Evolutionary conservation across 2,888 invertebrate species (phyloP).

Genomic region (Hyposoter dolosus): DNA sequence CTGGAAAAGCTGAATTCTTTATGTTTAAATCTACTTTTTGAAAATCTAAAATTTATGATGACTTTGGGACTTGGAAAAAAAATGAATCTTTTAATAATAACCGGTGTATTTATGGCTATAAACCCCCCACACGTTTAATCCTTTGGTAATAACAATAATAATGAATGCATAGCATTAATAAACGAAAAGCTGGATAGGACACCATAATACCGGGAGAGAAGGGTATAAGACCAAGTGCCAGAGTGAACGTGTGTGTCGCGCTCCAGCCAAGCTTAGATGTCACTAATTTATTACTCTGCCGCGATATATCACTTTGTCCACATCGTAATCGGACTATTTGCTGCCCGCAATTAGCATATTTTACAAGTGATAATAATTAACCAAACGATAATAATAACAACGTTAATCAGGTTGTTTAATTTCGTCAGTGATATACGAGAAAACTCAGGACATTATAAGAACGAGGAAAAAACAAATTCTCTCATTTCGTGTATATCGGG

Average conservation of each 20-base stretch:
- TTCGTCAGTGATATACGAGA: slow-evolving; percentile 3
- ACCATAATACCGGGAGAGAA: slow-evolving; percentile 42
- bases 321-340: slow-evolving; percentile 65
- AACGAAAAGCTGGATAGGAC: slow-evolving; percentile 51
- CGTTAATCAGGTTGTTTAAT: slow-evolving; percentile 9
- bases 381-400: slow-evolving; percentile 16
- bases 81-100: neutral
- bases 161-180: slow-evolving; percentile 54
- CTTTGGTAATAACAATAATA: slow-evolving; percentile 53
- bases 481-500: neutral
- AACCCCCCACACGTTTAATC: slow-evolving; percentile 6
- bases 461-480: neutral
- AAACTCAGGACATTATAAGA: neutral
- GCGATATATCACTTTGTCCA: slow-evolving; percentile 64
- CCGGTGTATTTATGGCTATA: neutral
- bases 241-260: slow-evolving; percentile 47
- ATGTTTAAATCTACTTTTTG: neutral
- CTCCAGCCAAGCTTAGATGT: slow-evolving; percentile 64
- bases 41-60: neutral
- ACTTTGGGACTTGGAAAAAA: neutral
- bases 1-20: neutral
- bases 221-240: slow-evolving; percentile 42
- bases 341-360: slow-evolving; percentile 65
- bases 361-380: slow-evolving; percentile 55
- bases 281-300: slow-evolving; percentile 65